These are phyloP conservation scores for Sycophila sp. DNA, from an alignment of 1,140 invertebrate species.

Conservation along the genomic window DNA sequence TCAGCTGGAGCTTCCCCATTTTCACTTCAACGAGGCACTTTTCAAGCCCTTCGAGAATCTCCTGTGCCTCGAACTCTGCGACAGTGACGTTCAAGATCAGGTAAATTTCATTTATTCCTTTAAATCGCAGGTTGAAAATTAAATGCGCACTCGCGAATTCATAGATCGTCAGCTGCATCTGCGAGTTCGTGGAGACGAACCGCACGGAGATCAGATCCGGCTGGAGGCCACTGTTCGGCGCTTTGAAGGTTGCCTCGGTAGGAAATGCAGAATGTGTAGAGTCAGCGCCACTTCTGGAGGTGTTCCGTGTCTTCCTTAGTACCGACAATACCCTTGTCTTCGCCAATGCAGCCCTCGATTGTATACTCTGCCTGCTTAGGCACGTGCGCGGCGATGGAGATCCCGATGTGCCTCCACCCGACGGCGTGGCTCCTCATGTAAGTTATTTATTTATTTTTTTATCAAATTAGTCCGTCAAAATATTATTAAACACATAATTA, in stretches of 20 bases:
- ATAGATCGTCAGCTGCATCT: conserved; percentile 93
- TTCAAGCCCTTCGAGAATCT: conserved; percentile 96
- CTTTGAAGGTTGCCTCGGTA: conserved; percentile 81
- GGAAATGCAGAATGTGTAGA: conserved; percentile 69
- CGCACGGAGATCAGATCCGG: conserved; percentile 91
- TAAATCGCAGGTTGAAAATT: too few relatives aligned
- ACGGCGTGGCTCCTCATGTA: too few relatives aligned
- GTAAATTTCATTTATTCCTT: conserved; percentile 58
- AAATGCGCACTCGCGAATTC: conserved; percentile 31
- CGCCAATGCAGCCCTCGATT: conserved; percentile 92
- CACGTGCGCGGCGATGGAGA: conserved; percentile 71
- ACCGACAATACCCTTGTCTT: conserved; percentile 94
- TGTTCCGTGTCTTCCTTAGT: conserved; percentile 90
- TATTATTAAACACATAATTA: too few relatives aligned
- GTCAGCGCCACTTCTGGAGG: conserved; percentile 84
- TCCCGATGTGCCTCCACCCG: background rate
- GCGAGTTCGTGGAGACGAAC: conserved; percentile 94
- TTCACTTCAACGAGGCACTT: conserved; percentile 94
- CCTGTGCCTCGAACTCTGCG: conserved; percentile 89
- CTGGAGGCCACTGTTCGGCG: conserved; percentile 92
- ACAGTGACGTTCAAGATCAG: conserved; percentile 89
- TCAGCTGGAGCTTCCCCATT: conserved; percentile 88
- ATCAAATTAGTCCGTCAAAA: too few relatives aligned
- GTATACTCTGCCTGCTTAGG: conserved; percentile 87
- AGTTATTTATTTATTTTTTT: too few relatives aligned